Evolutionary conservation across 2,888 invertebrate species (phyloP).

Genomic region (Steinernema hermaphroditum): DNA sequence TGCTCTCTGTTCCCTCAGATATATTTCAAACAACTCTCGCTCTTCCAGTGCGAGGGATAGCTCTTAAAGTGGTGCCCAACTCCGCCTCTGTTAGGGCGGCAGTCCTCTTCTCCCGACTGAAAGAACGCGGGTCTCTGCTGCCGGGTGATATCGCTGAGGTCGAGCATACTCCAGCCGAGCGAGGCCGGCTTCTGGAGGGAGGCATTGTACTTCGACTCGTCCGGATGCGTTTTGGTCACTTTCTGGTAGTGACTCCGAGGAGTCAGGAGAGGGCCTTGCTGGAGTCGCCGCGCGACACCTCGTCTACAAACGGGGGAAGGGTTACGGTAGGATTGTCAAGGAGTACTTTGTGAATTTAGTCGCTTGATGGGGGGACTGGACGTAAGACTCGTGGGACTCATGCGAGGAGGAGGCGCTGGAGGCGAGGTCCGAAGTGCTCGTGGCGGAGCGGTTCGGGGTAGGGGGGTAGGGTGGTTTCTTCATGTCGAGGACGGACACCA

Average conservation of each 20-base stretch:
- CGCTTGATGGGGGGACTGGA: neutral
- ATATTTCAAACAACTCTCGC: neutral
- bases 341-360: neutral
- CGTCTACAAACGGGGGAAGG: neutral
- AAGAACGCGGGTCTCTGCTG: conserved; percentile 17
- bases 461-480: conserved; percentile 8
- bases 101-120: neutral
- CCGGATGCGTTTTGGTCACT: neutral
- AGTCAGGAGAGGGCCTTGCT: neutral
- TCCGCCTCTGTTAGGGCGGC: conserved; percentile 4
- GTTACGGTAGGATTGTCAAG: neutral
- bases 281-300: conserved; percentile 3
- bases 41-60: conserved; percentile 3
- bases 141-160: neutral
- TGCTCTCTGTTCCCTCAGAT: neutral
- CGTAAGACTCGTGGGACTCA: conserved; percentile 1
- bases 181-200: neutral
- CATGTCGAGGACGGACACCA: conserved; percentile 6
- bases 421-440: neutral
- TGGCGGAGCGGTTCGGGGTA: neutral
- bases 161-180: conserved; percentile 18
- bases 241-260: conserved; percentile 12
- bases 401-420: conserved; percentile 4
- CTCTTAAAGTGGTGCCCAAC: conserved; percentile 1
- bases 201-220: neutral